Evolutionary conservation across 2,113 vertebrate genomes (phyloP).

Genomic region (Pseudolaguvia tuberculata): DNA sequence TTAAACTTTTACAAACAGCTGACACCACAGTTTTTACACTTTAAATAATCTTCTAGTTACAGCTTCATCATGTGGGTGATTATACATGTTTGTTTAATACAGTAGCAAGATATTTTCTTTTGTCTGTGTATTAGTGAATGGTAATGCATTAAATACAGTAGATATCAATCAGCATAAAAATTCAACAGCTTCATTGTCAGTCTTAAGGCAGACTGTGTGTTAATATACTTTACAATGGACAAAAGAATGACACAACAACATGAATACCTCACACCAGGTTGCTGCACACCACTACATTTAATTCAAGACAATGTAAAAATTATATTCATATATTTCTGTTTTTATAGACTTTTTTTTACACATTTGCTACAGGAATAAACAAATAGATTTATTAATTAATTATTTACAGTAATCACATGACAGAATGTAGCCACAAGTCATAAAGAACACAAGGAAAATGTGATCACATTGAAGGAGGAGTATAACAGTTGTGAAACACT

Average conservation of each 20-base stretch:
- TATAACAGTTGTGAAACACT: slow-evolving; percentile 20
- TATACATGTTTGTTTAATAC: not conserved
- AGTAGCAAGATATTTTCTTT: not conserved
- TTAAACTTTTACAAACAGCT: not conserved
- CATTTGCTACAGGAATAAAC: slow-evolving; percentile 72
- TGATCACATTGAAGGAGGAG: slow-evolving; percentile 23
- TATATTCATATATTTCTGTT: slow-evolving; percentile 57
- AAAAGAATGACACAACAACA: slow-evolving; percentile 3
- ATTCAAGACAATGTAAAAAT: slow-evolving; percentile 92
- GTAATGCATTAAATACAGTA: not conserved
- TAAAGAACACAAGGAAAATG: slow-evolving; percentile 38
- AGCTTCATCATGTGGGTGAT: not conserved
- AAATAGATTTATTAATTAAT: slow-evolving; percentile 56
- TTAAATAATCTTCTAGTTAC: not conserved
- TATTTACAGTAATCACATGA: slow-evolving; percentile 65
- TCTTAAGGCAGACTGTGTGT: not conserved
- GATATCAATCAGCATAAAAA: not conserved
- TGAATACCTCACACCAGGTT: slow-evolving; percentile 55
- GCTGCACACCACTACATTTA: slow-evolving; percentile 90
- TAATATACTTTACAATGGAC: not conserved
- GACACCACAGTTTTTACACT: not conserved
- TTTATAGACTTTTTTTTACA: slow-evolving; percentile 75
- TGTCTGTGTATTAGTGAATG: not conserved
- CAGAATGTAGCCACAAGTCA: slow-evolving; percentile 35
- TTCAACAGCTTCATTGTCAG: not conserved